Evolutionary conservation across 1,140 invertebrate species (phyloP), one percentile per base, ranked within the genome.

Genomic region (Diachasmimorpha longicaudata): DNA sequence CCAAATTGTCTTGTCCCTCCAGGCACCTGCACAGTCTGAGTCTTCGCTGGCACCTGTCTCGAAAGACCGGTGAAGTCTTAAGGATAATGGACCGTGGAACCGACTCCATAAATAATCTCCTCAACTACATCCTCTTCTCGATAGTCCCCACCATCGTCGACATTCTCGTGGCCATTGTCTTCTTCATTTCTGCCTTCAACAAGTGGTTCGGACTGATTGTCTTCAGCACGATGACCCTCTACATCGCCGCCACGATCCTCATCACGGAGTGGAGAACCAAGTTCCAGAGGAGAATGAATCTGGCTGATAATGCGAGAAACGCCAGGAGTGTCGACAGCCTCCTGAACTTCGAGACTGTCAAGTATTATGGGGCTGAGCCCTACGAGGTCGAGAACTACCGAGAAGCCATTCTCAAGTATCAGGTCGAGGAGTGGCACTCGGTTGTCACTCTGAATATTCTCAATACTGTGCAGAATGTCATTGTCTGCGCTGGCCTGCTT

Each of bases 191-290:
- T 23, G 91, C 92, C 8, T 99, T 99, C 85, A 98, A 98, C 84
- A 92, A 92, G 70, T 98, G 96, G 93, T 99, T 98, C 88, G 97
- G 97, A 4, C 84, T 98, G 0, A 98, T 99, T 81, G 96, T 99
- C 0, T 97, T 98, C 82, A 79, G 92, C 0, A 98, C 97, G 16
- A 99, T 99, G 97, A 85, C 92, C 39, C 83, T 97, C 9, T 99
- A 99, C 89, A 94, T 99, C 82, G 96, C 90, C 82, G 90, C 93
- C 14, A 99, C 97, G 10, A 94, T 99, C 81, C 84, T 88, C 9
- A 90, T 99, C 19, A 99, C 97, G 0, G 97, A 99, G 89, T 99
- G 97, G 97, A 91, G 98, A 42, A 99, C 97, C 0, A 97, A 98
- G 86, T 99, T 94, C 85, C 94, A 98, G 81, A 90, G 97, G 37